phyloP scores from a whole-genome alignment of 2,888 invertebrate genomes.

The Pterostichus madidus region DNA sequence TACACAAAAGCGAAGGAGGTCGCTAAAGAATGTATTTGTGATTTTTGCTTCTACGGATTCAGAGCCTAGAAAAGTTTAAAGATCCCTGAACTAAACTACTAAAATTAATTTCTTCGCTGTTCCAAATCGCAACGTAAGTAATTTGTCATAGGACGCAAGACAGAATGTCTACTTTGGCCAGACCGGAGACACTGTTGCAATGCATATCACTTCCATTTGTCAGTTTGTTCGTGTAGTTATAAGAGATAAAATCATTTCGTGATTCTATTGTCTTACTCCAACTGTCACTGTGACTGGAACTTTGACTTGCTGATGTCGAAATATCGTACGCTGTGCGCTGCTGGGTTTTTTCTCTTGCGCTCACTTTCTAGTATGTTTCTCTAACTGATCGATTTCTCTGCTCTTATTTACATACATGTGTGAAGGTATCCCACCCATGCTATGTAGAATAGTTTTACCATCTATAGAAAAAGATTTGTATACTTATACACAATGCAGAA shows the following conservation, averaged over 20 bases:
- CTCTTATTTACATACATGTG: conserved; percentile 36
- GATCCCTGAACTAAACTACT: no score
- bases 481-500: no score
- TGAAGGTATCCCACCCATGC: conserved; percentile 2
- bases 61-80: no score
- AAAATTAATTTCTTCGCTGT: no score
- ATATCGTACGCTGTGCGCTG: neutral
- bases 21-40: no score
- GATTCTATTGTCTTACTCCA: conserved; percentile 48
- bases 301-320: conserved; percentile 17
- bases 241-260: conserved; percentile 45
- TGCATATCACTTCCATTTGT: conserved; percentile 43
- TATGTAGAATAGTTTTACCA: no score
- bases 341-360: conserved; percentile 19
- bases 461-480: no score
- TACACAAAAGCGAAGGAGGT: no score
- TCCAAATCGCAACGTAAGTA: neutral
- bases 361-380: conserved; percentile 38
- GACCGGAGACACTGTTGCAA: conserved; percentile 40
- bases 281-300: conserved; percentile 8
- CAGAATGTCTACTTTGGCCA: no score
- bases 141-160: conserved; percentile 18
- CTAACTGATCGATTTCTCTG: conserved; percentile 43
- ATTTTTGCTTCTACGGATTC: no score
- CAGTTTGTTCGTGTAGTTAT: conserved; percentile 38